Percentiles rank a stretch among this genome's conserved stretches.
phyloP scores from a whole-genome alignment of 2,888 invertebrate species.

The Tipula helvola region DNA sequence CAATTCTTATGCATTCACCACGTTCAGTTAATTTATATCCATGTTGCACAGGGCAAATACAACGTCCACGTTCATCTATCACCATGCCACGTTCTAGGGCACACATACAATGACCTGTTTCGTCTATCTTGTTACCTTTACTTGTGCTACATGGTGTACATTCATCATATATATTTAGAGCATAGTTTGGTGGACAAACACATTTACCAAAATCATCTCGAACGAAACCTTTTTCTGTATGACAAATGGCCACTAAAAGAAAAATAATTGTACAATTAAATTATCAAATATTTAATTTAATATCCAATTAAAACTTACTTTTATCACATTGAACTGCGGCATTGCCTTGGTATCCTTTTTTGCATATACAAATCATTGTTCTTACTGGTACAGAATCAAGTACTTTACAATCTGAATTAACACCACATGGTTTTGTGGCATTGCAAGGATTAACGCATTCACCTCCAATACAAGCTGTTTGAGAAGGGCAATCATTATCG shows the following conservation, averaged over 20 bases:
- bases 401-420: conserved; percentile 65
- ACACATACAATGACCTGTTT: conserved; percentile 69
- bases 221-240: conserved; percentile 54
- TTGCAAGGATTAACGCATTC: conserved; percentile 76
- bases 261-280: not conserved
- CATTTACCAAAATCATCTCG: conserved; percentile 51
- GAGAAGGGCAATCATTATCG: conserved; percentile 71
- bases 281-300: conserved; percentile 6
- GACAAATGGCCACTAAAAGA: conserved; percentile 43
- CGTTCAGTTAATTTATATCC: conserved; percentile 48
- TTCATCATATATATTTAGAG: conserved; percentile 61
- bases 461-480: conserved; percentile 68
- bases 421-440: conserved; percentile 66
- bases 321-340: conserved; percentile 72
- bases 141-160: conserved; percentile 61
- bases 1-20: conserved; percentile 46
- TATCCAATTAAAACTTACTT: conserved; percentile 43
- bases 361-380: conserved; percentile 81
- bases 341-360: conserved; percentile 76
- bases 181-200: conserved; percentile 64
- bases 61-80: conserved; percentile 62
- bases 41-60: conserved; percentile 58
- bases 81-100: conserved; percentile 66
- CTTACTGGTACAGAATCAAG: conserved; percentile 70
- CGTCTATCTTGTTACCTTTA: conserved; percentile 62